Base-by-base conservation (phyloP, 2,797 vertebrate species). In the Holocentrus rufus region DNA sequence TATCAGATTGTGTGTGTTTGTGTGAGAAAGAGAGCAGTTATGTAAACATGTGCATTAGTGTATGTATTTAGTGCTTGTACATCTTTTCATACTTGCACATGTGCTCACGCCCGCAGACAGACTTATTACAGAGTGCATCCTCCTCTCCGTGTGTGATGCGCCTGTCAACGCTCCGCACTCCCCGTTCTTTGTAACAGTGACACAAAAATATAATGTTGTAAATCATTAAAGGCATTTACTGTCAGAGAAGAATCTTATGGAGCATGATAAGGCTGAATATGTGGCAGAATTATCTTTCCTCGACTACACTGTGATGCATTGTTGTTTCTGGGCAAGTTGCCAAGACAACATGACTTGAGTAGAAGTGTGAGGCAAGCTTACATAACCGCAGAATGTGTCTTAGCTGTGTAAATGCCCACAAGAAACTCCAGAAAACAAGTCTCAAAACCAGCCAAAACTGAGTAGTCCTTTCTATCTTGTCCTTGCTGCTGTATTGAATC, bases 241-340 rank as follows among this genome's bases (percentile, higher is more conserved):
- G 78, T 74, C 59, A 72, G 73, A 77, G 65, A 74, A 72, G 81
- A 72, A 83, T 77, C 83, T 72, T 72, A 54, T 53, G 76, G 79
- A 83, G 56, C 55, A 47, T 65, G 81, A 85, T 90, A 87, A 79
- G 54, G 54, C 49, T 81, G 74, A 65, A 65, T 87, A 72, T 84
- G 81, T 74, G 76, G 63, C 52, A 60, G 75, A 84, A 78, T 76
- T 82, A 81, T 86, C 64, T 73, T 83, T 67, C 59, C 30, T 42
- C 56, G 20, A 62, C 68, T 66, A 68, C 65, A 15, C 34, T 27
- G 36, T 64, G 68, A 85, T 77, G 52, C 63, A 67, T 79, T 83
- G 81, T 85, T 83, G 79, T 82, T 90, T 87, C 83, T 73, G 74
- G 88, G 87, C 76, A 76, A 67, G 73, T 81, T 84, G 75, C 86